phyloP scores from a whole-genome alignment of 2,888 invertebrate genomes.

The Stomorhina lunata region DNA sequence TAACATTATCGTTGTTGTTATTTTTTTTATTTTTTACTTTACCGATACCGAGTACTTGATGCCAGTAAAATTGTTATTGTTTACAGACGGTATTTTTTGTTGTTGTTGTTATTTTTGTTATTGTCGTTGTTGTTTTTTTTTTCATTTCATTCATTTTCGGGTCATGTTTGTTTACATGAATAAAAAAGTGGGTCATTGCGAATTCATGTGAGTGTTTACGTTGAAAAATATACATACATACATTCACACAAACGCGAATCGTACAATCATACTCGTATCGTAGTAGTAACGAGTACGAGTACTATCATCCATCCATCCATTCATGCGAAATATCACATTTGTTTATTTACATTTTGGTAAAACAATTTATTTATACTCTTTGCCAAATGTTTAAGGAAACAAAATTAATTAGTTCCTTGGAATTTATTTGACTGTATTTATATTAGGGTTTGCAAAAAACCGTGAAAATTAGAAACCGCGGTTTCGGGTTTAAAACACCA shows the following conservation, averaged over 20 bases:
- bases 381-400: slow-evolving; percentile 16
- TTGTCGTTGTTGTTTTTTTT: slow-evolving; percentile 65
- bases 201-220: slow-evolving; percentile 69
- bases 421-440: background rate
- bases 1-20: slow-evolving; percentile 8
- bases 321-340: background rate
- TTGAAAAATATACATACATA: slow-evolving; percentile 58
- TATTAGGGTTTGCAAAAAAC: too few relatives aligned
- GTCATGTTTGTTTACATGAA: slow-evolving; percentile 78
- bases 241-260: background rate
- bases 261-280: too few relatives aligned
- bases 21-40: slow-evolving; percentile 20
- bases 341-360: slow-evolving; percentile 30
- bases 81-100: slow-evolving; percentile 65
- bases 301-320: background rate
- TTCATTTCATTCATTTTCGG: slow-evolving; percentile 75
- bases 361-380: slow-evolving; percentile 4
- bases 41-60: slow-evolving; percentile 33
- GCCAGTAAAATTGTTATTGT: slow-evolving; percentile 66
- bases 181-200: slow-evolving; percentile 76
- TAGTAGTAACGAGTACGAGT: too few relatives aligned
- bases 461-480: too few relatives aligned
- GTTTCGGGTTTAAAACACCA: too few relatives aligned
- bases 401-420: background rate
- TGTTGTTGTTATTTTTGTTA: background rate